phyloP scores from a whole-genome alignment of 2,797 vertebrate species.

The Aldrovandia affinis region DNA sequence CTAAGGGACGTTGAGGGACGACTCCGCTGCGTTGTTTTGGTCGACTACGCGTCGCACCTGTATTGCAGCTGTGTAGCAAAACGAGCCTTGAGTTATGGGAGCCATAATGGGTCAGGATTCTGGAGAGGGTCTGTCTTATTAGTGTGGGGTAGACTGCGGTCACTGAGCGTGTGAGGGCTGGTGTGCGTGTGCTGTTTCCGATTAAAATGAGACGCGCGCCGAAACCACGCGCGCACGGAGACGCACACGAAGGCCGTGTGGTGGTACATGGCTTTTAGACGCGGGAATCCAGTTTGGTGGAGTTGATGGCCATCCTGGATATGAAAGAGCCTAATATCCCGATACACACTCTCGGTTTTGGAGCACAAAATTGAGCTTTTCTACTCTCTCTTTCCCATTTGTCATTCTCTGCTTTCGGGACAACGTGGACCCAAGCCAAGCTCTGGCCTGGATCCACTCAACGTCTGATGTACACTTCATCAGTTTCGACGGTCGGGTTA shows the following conservation, averaged over 20 bases:
- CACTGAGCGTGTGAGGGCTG: neutral
- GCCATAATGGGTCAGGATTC: no score
- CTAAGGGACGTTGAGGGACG: neutral
- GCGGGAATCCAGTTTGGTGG: neutral
- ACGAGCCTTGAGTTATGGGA: no score
- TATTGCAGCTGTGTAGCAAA: no score
- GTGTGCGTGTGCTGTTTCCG: neutral
- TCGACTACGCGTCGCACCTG: neutral
- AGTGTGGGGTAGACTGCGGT: neutral
- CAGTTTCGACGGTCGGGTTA: neutral
- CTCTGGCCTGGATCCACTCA: no score
- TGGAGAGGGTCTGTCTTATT: neutral
- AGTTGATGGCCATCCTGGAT: conserved; percentile 1
- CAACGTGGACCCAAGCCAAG: neutral
- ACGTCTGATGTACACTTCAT: neutral
- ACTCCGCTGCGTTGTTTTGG: neutral
- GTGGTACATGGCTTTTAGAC: neutral
- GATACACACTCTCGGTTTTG: neutral
- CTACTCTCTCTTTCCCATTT: neutral
- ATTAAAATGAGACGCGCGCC: neutral
- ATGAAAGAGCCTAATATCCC: neutral
- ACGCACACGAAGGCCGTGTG: neutral
- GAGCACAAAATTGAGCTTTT: neutral
- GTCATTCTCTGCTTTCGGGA: neutral
- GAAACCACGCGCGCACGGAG: neutral